Base-by-base conservation (phyloP, 2,888 invertebrate genomes). In the Hypercompe scribonia region DNA sequence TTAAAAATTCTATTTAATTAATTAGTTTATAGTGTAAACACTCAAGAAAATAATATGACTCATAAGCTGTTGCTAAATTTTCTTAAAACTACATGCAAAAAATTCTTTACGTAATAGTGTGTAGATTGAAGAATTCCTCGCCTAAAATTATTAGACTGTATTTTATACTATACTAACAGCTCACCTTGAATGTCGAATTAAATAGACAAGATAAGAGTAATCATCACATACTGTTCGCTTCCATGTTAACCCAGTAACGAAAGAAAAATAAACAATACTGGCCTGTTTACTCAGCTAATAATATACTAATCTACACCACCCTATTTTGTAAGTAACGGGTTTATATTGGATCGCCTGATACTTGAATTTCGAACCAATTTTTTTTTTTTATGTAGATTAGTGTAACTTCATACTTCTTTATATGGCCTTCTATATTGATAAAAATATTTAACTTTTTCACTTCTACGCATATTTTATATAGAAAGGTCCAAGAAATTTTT, bases 131-230 rank as follows among this genome's bases (percentile, higher is more conserved):
- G 31, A 61, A 31, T 15, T 31, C 2, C 18, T 61, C 2, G 31
- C 7, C 18, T 61, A 18, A 61, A 61, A 7, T 31, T 18, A 18
- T 61, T 31, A 31, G 61, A 61, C 18, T 31, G 31, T 61, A 61
- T 31, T 31, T 61, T 18, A 28, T 11, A 61, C 18, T 65, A 54
- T 65, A 58, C 58, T 33, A 39, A 65, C 18, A 69, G 61, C 69
- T 65, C 46, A 69, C 69, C 69, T 73, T 73, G 58, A 73, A 69
- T 69, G 61, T n/a, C 42, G 65, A 73, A 46, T 65, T 33, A 58
- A 46, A 72, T 68, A 72, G 63, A 72, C 68, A 68, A 68, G 64
- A 72, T 69, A 72, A 72, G 65, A 65, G 54, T 58, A 63, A 69
- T 72, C 72, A 68, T 68, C 68, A 68, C 65, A 24, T 50, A 33